phyloP scores from a whole-genome alignment of 2,888 invertebrate genomes.

The Paralinhomoeus sp. region DNA sequence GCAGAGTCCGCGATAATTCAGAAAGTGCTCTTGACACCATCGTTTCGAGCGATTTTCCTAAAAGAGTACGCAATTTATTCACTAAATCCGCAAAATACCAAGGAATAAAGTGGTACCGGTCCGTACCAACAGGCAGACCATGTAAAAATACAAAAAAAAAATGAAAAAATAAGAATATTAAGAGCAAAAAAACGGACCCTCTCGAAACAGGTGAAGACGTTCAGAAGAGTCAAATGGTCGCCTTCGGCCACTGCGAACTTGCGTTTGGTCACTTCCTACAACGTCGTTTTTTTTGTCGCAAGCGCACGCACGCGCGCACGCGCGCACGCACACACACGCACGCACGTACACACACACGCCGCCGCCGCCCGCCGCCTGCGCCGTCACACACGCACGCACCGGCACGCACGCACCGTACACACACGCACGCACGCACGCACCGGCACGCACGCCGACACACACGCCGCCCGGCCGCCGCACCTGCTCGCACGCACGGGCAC shows the following conservation, averaged over 20 bases:
- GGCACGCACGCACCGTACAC: too few relatives aligned
- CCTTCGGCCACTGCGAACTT: slow-evolving; percentile 38
- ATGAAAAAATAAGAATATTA: not conserved
- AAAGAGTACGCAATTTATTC: too few relatives aligned
- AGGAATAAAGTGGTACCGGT: not conserved
- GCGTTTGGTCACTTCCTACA: slow-evolving; percentile 15
- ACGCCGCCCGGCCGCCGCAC: not conserved
- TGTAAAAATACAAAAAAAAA: slow-evolving; percentile 1
- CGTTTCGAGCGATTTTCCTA: too few relatives aligned
- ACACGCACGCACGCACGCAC: too few relatives aligned
- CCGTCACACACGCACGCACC: too few relatives aligned
- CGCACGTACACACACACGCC: too few relatives aligned
- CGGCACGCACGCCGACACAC: too few relatives aligned
- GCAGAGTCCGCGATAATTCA: slow-evolving; percentile 62
- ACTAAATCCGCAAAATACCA: not conserved
- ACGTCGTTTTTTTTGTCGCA: too few relatives aligned
- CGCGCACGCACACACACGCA: too few relatives aligned
- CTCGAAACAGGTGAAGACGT: slow-evolving; percentile 38
- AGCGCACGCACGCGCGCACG: too few relatives aligned
- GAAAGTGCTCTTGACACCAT: slow-evolving; percentile 60
- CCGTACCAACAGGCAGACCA: not conserved
- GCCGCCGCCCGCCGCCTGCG: too few relatives aligned
- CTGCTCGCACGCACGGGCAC: too few relatives aligned
- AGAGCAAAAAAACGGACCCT: slow-evolving; percentile 9
- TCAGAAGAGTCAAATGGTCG: slow-evolving; percentile 71